These are phyloP conservation scores for Amblyopsis hoosieri DNA, from an alignment of 2,797 vertebrate species.

Conservation along the genomic window DNA sequence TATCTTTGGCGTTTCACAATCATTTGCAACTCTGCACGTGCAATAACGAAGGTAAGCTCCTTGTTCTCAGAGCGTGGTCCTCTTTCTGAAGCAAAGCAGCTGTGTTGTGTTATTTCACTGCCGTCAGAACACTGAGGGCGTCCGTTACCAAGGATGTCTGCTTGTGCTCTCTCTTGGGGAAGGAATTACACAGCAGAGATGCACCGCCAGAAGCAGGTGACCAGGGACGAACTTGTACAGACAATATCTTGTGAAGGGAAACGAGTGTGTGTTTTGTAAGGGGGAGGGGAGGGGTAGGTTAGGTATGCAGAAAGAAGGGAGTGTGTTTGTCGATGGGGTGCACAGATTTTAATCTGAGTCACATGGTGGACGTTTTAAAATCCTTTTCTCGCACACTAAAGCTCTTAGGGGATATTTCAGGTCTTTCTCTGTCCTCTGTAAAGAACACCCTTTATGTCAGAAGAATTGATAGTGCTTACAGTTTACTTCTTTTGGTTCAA, in stretches of 20 bases:
- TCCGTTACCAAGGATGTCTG: slow-evolving; percentile 58
- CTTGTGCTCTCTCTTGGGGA: slow-evolving; percentile 58
- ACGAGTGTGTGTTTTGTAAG: slow-evolving; percentile 33
- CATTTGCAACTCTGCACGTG: background rate
- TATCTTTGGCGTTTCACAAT: background rate
- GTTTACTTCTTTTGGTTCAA: too few species aligned
- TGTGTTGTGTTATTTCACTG: slow-evolving; percentile 36
- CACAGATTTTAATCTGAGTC: slow-evolving; percentile 69
- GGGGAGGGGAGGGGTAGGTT: slow-evolving; percentile 38
- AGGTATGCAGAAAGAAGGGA: slow-evolving; percentile 23
- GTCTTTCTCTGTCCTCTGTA: slow-evolving; percentile 2
- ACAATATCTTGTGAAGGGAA: slow-evolving; percentile 47
- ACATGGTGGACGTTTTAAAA: slow-evolving; percentile 70
- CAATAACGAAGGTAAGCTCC: slow-evolving; percentile 6
- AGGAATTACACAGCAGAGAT: slow-evolving; percentile 58
- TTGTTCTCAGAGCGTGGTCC: slow-evolving; percentile 20
- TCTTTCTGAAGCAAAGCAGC: slow-evolving; percentile 36
- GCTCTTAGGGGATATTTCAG: slow-evolving; percentile 4
- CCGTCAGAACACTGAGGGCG: slow-evolving; percentile 23
- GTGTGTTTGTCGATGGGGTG: slow-evolving; percentile 34
- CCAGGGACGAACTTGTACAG: slow-evolving; percentile 24
- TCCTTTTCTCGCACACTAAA: slow-evolving; percentile 43
- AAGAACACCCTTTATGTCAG: too few species aligned
- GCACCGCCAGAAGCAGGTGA: slow-evolving; percentile 53
- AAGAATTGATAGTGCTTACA: too few species aligned